Evolutionary conservation across 2,888 invertebrate species (phyloP), one percentile per base, ranked within the genome.

Genomic region (Morpho deidamia): DNA sequence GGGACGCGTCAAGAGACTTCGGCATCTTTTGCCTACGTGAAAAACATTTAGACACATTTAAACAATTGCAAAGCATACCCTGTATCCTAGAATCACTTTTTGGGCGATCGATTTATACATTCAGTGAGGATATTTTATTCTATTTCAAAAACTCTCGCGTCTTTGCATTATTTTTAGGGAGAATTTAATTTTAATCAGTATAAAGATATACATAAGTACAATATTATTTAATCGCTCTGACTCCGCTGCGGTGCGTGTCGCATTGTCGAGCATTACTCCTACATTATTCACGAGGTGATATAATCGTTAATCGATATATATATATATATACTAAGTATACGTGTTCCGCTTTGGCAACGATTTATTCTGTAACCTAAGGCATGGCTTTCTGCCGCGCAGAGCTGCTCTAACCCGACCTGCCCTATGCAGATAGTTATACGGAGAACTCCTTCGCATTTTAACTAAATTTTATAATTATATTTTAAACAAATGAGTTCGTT

Each of bases 31-130:
- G 88, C 83, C 86, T 79, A 83, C 79, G 77, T 82, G 83, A 84
- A 81, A 83, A 89, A 90, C 83, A 83, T 90, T 91, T 92, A 86
- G 87, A 88, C 81, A 93, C 91, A 92, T 92, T 91, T 92, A 94
- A 94, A 94, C 94, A 95, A 95, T 94, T 94, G 95, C 94, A 95
- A 95, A 95, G 94, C 95, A 94, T 95, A 95, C 95, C 95, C 95
- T 95, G 95, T 95, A 95, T 95, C 95, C 95, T 95, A 95, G 92
- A 93, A 93, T 94, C 93, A 93, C 93, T 92, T 92, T 90, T 91
- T 91, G 91, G 91, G 91, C 91, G 85, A 88, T 90, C 78, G 82
- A 83, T 81, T 84, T 83, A 76, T 82, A 82, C 79, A 85, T 84
- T 86, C 84, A 81, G 87, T 85, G 79, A 83, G 85, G 83, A 83